These are phyloP conservation scores for Cephus sareptanus DNA, from an alignment of 2,888 invertebrate species.

Conservation along the genomic window DNA sequence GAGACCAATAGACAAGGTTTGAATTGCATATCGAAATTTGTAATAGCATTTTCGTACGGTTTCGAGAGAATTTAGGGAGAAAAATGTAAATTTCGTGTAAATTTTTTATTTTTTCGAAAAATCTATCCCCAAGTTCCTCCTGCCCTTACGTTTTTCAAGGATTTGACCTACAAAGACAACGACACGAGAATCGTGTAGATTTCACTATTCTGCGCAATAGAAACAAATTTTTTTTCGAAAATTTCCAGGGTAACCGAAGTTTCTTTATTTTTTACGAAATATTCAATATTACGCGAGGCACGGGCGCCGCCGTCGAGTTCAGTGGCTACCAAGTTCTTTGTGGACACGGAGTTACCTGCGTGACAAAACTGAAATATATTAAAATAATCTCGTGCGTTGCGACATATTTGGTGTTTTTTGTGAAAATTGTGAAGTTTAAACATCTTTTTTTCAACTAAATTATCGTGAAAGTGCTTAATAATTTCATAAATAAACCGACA, in stretches of 20 bases:
- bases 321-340: neutral
- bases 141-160: neutral
- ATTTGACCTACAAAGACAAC: neutral
- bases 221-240: neutral
- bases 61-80: neutral
- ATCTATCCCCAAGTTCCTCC: neutral
- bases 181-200: neutral
- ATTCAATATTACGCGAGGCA: conserved; percentile 9
- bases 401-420: neutral
- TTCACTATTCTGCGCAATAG: neutral
- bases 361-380: neutral
- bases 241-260: neutral
- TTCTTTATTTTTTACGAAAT: conserved; percentile 15
- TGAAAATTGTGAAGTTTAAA: neutral
- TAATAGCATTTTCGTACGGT: neutral
- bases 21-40: neutral
- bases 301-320: conserved; percentile 1
- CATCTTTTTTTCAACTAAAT: neutral
- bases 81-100: neutral
- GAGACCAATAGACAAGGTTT: neutral
- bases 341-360: neutral
- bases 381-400: neutral
- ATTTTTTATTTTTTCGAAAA: neutral
- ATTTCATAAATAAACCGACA: neutral
- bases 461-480: neutral